A percentile compares a stretch with the other conserved stretches of the same genome.
Conservation (phyloP, 1,140 invertebrate species). For the Dinoponera quadriceps region DNA sequence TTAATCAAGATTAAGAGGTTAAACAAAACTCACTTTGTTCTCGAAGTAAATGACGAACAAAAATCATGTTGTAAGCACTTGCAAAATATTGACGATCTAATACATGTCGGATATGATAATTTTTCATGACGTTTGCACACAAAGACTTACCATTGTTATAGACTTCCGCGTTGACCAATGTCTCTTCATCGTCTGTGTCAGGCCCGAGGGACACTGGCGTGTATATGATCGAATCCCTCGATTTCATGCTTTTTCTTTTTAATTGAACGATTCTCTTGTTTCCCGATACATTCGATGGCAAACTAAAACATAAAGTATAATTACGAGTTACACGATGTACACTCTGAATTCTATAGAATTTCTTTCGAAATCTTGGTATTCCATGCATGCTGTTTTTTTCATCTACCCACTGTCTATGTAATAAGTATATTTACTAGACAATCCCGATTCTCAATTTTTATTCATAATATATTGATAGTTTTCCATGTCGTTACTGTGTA, state of each 20-base stretch:
- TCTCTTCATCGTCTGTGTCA: constrained; percentile 84
- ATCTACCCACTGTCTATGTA: too few species aligned
- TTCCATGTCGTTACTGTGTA: too few species aligned
- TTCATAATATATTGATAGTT: too few species aligned
- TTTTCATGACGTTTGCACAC: not conserved
- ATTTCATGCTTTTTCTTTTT: constrained; percentile 77
- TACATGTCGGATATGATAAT: not conserved
- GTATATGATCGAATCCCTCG: constrained; percentile 83
- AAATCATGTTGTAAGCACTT: too few species aligned
- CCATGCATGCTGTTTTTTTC: too few species aligned
- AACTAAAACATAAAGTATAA: constrained; percentile 53
- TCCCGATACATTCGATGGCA: constrained; percentile 40
- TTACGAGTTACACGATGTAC: not conserved
- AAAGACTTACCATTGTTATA: constrained; percentile 83
- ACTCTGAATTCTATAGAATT: not conserved
- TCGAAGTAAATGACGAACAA: not conserved
- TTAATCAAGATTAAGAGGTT: too few species aligned
- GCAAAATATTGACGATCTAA: too few species aligned
- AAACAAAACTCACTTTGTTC: too few species aligned
- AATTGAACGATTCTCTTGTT: not conserved
- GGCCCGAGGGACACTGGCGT: constrained; percentile 84
- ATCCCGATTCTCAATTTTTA: too few species aligned
- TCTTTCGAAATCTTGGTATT: not conserved
- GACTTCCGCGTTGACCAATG: constrained; percentile 83
- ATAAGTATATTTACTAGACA: too few species aligned